Evolutionary conservation across 1,140 invertebrate species (phyloP), one percentile per base, ranked within the genome.

Genomic region (Zaprionus ghesquierei): DNA sequence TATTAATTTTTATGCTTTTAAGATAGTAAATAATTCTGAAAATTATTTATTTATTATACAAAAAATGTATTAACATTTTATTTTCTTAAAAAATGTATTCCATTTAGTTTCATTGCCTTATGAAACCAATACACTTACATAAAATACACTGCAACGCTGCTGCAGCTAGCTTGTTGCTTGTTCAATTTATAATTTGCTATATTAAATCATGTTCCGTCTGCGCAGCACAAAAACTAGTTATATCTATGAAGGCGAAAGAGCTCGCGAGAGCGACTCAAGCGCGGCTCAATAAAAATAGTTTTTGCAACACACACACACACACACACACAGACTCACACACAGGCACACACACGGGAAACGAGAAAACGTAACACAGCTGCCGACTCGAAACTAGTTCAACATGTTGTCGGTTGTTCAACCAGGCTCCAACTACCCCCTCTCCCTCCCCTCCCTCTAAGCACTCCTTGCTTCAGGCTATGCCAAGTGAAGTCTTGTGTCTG

Each of bases 371-470:
- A 58, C 10, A 72, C 82, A 87, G 82, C 84, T 79, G 79, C 82
- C 66, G 51, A 58, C 49, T 46, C 22, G 41, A 82, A 89, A 87
- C 82, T 89, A 89, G 84, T 87, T 82, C 84, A 79, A 87, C 84
- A 73, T 79, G 82, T 89, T 87, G 80, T 27, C 25, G 41, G 61
- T 56, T 75, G 54, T 69, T 59, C 38, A 56, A 29, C 20, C 13
- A 35, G 29, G 13, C 23, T 18, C 4, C 46, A 20, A 33, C 12
- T n/a, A 12, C n/a, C n/a, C 62, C 23, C 50, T 33, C 54, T 54
- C 23, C 10, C 10, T 53, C 12, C 2, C 6, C n/a, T 3, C n/a
- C 18, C 20, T 3, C 27, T 25, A n/a, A n/a, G n/a, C n/a, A 13
- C 25, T 53, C 15, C 56, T 18, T 29, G 12, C 46, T 53, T 9